Evolutionary conservation across 2,888 invertebrate species (phyloP), one percentile per base, ranked within the genome.

Genomic region (Acleris laterana): DNA sequence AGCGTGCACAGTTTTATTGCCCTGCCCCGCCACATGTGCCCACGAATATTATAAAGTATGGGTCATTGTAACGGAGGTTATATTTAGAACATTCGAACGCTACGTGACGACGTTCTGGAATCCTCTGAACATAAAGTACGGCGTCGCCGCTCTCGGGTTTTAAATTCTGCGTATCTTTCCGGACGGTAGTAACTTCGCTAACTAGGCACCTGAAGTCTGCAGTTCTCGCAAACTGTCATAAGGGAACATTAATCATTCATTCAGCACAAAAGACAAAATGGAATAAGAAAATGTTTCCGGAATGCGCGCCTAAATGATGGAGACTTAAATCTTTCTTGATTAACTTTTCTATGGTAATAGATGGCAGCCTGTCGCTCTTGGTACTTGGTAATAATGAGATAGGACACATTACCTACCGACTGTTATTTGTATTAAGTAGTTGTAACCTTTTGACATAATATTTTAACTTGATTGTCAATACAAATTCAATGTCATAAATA

Each of bases 241-340:
- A 68, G 59, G 44, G 52, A 50, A 52, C 70, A 70, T 70, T 70
- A 70, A 69, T 71, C 70, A 71, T 69, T 70, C 62, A 64, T 70
- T 68, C 64, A 63, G 65, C 55, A 68, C 62, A 57, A 65, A 68
- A 63, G 62, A 69, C 68, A 65, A 69, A 69, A 55, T 56, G 60
- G 49, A 55, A 60, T 60, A 65, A 65, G 49, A 50, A 55, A 65
- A 65, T 65, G 62, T 68, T 70, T 58, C 22, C 19, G 32, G 63
- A 67, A 51, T 55, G 51, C 63, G 61, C 55, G n/a, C 38, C 46
- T 64, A 53, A 64, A 64, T 44, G 50, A 59, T 55, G 53, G 49
- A 44, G 20, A 44, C 59, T 60, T 60, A 25, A 58, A 20, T 55
- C 19, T 53, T 38, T 59, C 48, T 28, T 48, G 25, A 60, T 58